Percentiles rank a stretch among this genome's conserved stretches.
Conservation (phyloP, 2,888 invertebrate species). For the Drosophila buzzatii region DNA sequence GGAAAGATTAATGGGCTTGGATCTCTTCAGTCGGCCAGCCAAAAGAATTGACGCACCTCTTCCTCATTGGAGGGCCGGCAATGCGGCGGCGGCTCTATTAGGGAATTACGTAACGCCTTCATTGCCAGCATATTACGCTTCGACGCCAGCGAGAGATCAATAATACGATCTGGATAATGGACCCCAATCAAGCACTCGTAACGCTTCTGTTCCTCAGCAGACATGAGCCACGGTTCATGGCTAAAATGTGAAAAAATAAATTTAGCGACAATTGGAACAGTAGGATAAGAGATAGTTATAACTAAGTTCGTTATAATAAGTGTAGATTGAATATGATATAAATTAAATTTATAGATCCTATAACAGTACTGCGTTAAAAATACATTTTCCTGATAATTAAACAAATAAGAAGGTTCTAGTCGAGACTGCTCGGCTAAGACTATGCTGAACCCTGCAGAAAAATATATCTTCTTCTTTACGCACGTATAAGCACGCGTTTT, state of each 20-base stretch:
- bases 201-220: constrained; percentile 88
- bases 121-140: constrained; percentile 86
- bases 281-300: no score
- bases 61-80: constrained; percentile 89
- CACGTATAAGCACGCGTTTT: no score
- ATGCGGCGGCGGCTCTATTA: constrained; percentile 86
- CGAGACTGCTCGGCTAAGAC: no score
- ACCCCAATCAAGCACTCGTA: constrained; percentile 88
- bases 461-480: no score
- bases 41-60: constrained; percentile 87
- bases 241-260: constrained; percentile 75
- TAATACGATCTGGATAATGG: constrained; percentile 89
- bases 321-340: no score
- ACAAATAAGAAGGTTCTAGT: no score
- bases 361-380: no score
- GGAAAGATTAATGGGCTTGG: not conserved
- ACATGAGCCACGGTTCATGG: constrained; percentile 91
- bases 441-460: no score
- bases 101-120: constrained; percentile 82
- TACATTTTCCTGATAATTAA: no score
- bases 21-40: constrained; percentile 74
- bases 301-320: no score
- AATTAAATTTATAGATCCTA: no score
- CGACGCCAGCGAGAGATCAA: constrained; percentile 87
- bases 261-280: no score